Percentiles rank a stretch among this genome's conserved stretches.
Evolutionary conservation across 2,113 vertebrate species (phyloP).

Genomic region (Malaclemys terrapin): DNA sequence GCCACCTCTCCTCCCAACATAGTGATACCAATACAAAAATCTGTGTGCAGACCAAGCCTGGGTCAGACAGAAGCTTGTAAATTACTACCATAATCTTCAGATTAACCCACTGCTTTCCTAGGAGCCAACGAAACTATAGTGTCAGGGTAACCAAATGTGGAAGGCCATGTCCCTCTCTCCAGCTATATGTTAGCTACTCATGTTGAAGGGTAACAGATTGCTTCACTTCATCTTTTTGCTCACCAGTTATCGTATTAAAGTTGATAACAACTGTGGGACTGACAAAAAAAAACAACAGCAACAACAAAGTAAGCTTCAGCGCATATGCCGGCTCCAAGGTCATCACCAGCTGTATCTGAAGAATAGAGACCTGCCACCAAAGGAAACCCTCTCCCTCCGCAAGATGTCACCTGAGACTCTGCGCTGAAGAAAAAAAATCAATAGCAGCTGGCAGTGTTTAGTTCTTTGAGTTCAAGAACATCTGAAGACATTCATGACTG

Average conservation of each 20-base stretch:
- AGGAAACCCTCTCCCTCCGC: slow-evolving; percentile 27
- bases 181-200: background rate
- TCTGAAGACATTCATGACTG: background rate
- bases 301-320: background rate
- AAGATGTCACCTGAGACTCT: slow-evolving; percentile 20
- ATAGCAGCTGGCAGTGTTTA: slow-evolving; percentile 24
- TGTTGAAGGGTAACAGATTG: slow-evolving; percentile 28
- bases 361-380: slow-evolving; percentile 50
- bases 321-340: slow-evolving; percentile 52
- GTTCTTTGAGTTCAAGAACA: slow-evolving; percentile 31
- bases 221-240: too few species aligned
- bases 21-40: background rate
- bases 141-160: rapidly evolving
- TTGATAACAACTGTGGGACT: slow-evolving; percentile 46
- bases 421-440: background rate
- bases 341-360: slow-evolving; percentile 32
- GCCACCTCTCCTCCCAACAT: background rate
- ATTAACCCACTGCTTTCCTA: background rate
- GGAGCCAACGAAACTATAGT: background rate
- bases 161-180: background rate
- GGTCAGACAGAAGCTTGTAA: background rate
- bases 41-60: background rate
- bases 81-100: background rate
- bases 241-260: slow-evolving; percentile 24
- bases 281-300: background rate